Evolutionary conservation across 2,888 invertebrate species (phyloP).

Genomic region (Andrena praecox): DNA sequence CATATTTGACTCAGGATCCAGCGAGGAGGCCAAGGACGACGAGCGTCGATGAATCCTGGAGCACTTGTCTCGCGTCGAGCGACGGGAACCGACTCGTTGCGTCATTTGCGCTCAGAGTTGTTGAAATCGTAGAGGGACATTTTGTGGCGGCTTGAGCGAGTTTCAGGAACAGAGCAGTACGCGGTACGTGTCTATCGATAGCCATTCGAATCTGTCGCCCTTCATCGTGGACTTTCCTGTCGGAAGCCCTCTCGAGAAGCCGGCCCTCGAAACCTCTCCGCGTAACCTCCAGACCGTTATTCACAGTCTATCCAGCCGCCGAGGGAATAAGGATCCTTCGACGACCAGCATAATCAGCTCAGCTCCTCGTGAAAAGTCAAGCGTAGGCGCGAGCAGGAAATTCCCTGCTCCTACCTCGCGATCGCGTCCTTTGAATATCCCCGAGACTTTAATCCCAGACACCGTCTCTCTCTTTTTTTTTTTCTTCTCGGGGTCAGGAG

Average conservation of each 20-base stretch:
- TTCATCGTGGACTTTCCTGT: neutral
- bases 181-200: neutral
- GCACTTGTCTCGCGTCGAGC: neutral
- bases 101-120: too few species aligned
- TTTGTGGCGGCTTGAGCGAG: too few species aligned
- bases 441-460: slow-evolving; percentile 53
- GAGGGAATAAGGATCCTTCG: slow-evolving; percentile 25
- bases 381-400: slow-evolving; percentile 9
- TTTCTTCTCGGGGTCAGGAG: slow-evolving; percentile 39
- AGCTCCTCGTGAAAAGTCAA: neutral
- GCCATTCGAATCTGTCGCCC: neutral
- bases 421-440: slow-evolving; percentile 55
- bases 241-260: neutral
- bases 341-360: slow-evolving; percentile 39
- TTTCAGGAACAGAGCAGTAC: too few species aligned
- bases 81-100: slow-evolving; percentile 5
- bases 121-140: too few species aligned
- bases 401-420: slow-evolving; percentile 31
- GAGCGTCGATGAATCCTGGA: slow-evolving; percentile 1
- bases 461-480: slow-evolving; percentile 20
- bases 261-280: neutral
- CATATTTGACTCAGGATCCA: slow-evolving; percentile 21
- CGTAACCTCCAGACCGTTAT: neutral
- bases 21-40: slow-evolving; percentile 43
- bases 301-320: neutral